Base-by-base conservation (phyloP, 1,140 invertebrate genomes). In the Wiebesia pumilae region DNA sequence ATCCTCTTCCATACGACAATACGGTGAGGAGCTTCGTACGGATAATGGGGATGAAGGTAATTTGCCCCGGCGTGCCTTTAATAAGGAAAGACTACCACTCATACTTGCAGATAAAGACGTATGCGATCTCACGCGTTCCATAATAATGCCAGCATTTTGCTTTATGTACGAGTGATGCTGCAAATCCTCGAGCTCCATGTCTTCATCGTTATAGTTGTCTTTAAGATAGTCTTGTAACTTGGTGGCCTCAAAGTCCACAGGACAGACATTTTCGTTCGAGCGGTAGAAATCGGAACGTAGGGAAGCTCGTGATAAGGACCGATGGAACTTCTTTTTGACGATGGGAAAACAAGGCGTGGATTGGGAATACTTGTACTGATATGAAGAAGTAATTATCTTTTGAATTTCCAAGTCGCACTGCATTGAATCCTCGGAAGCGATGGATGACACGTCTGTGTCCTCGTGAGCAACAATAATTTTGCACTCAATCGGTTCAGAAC, bases 151-250 rank as follows among this genome's bases (percentile, higher is more conserved):
- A 88, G n/a, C 77, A 54, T 81, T 87, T 89, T 91, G 67, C 47
- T 89, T 85, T 87, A 92, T 78, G 24, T 88, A 89, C 3, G 87
- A 83, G 43, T 87, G 80, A 69, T 67, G 84, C 67, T 71, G 62
- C 30, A 78, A 77, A 83, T 87, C 92, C 30, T 90, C 90, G 14
- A 92, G 91, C 47, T 94, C 92, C 89, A 94, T 93, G 81, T 94
- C 93, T 85, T 94, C 93, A n/a, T 95, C 94, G 73, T 94, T 93
- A 33, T 92, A 92, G 47, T 94, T 92, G 40, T 94, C 93, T 27
- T 93, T 90, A 19, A 92, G 85, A 85, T 94, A 90, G 14, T 92
- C 90, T 30, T 91, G 91, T 16, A 93, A 78, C 0, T 87, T 80
- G 0, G 88, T 88, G 10, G 88, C 86, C n/a, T 93, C 92, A 30